These are phyloP conservation scores for Dascillus cervinus DNA, from an alignment of 2,888 invertebrate genomes.

Conservation along the genomic window DNA sequence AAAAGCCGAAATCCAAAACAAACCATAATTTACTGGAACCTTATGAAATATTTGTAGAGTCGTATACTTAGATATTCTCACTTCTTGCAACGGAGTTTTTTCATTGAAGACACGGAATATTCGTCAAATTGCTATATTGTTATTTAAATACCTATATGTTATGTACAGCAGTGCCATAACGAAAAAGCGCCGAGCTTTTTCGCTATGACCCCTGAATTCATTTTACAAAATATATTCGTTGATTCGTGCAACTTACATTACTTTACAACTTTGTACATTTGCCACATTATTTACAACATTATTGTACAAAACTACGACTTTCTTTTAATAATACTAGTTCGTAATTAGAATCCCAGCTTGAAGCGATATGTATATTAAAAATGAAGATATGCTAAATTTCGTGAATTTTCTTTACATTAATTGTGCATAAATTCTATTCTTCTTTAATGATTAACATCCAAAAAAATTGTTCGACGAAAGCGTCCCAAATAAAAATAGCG, in stretches of 20 bases:
- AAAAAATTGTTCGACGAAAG: too few species aligned
- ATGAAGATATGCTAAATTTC: slow-evolving; percentile 34
- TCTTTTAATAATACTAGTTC: slow-evolving; percentile 16
- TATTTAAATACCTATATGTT: too few species aligned
- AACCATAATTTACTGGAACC: background rate
- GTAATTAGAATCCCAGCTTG: slow-evolving; percentile 38
- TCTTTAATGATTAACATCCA: too few species aligned
- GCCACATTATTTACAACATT: slow-evolving; percentile 24
- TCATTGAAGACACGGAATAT: slow-evolving; percentile 27
- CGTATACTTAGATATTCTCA: slow-evolving; percentile 33
- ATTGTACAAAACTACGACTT: slow-evolving; percentile 29
- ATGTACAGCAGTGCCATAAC: slow-evolving; percentile 27
- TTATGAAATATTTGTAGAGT: slow-evolving; percentile 17
- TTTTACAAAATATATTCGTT: slow-evolving; percentile 36
- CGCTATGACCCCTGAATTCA: slow-evolving; percentile 35
- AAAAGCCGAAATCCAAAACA: background rate
- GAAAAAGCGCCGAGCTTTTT: slow-evolving; percentile 24
- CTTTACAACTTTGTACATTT: slow-evolving; percentile 35
- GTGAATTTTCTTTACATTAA: slow-evolving; percentile 15
- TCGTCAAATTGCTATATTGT: slow-evolving; percentile 24
- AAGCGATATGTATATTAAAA: slow-evolving; percentile 44
- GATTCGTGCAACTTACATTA: slow-evolving; percentile 30
- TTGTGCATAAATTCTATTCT: slow-evolving; percentile 15
- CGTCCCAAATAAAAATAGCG: too few species aligned
- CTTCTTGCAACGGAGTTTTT: slow-evolving; percentile 22